Base-by-base conservation (phyloP, 2,888 invertebrate species). In the Amorpha juglandis region DNA sequence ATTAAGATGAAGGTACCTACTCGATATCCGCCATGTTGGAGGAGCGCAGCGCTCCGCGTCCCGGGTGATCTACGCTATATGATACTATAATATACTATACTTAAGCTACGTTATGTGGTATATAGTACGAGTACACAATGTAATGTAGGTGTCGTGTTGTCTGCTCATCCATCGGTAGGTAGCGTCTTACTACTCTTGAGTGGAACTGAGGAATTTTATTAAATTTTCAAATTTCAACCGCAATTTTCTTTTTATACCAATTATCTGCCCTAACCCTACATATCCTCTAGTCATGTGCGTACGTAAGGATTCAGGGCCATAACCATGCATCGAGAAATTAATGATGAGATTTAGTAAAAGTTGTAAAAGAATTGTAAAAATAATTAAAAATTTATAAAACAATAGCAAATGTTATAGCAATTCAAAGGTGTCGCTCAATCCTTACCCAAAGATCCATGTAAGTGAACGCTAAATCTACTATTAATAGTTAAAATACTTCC, bases 201-300 rank as follows among this genome's bases (percentile, higher is more conserved):
- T 87, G 83, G 87, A 90, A 89, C 85, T 88, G 86, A 87, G 88
- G 89, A 87, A 87, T 87, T 90, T 91, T 89, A 92, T 88, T 91
- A 92, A 92, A 92, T 90, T 92, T 91, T 91, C 89, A 87, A 90
- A 89, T 92, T 90, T 91, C 90, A 82, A 80, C 73, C 75, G 76
- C 70, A 45, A 35, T 70, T 64, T 73, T 70, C 80, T 82, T 82
- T 79, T 51, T 48, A 27, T 50, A 50, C 2, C 19, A 50, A 21
- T 8, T 42, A 8, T 8, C 47, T 45, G 35, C 9, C 11, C 35
- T 63, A 16, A 19, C 11, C 58, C 38, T 14, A 27, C 1, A 27
- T 58, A 12, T 42, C 16, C 38, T 27, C 27, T 27, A 27, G 27
- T 27, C 27, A 27, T 27, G n/a, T n/a, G n/a, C n/a, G n/a, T n/a